Evolutionary conservation across 1,140 invertebrate species (phyloP), one percentile per base, ranked within the genome.

Genomic region (Diachasmimorpha longicaudata): DNA sequence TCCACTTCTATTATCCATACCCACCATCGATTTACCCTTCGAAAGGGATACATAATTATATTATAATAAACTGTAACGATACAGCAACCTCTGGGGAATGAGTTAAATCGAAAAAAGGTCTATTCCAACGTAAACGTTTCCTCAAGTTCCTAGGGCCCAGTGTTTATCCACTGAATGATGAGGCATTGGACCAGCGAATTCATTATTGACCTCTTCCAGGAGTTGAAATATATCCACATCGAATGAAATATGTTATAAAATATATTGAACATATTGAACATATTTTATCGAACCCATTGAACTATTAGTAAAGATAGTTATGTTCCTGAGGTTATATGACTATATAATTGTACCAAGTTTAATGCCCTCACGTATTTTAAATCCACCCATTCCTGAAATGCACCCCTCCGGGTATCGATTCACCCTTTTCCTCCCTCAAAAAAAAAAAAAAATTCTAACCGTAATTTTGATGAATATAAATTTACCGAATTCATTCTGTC

Each of bases 1-100:
- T 72, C 11, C 52, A 42, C 52, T 39, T 52, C 14, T 76, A 52
- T 39, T 76, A 76, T 76, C 74, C 74, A 63, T 25, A 31, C 69
- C 6, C 42, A 36, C 48, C 21, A 76, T 77, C 83, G 81, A 77
- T 79, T 63, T 77, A 81, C 81, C 78, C 79, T 79, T 85, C 81
- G 78, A 80, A 71, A 42, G 83, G 85, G 86, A 84, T 85, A 88
- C 88, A 85, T 89, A 88, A 89, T 89, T 89, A 88, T 88, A 89
- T 85, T 89, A 89, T 87, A 89, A 88, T 88, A 89, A 89, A 89
- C 83, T 88, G 85, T 88, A 88, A 87, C 86, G 86, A 89, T 88
- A 85, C 79, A 79, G 10, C 23, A 68, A 25, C 23, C 21, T 5
- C 1, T 11, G 11, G 58, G 14, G 58, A 63, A 25, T 6, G 21